Percentiles rank a stretch among this genome's conserved stretches.
These are phyloP conservation scores for Liposcelis brunnea DNA, from an alignment of 2,888 invertebrate genomes.

Conservation along the genomic window DNA sequence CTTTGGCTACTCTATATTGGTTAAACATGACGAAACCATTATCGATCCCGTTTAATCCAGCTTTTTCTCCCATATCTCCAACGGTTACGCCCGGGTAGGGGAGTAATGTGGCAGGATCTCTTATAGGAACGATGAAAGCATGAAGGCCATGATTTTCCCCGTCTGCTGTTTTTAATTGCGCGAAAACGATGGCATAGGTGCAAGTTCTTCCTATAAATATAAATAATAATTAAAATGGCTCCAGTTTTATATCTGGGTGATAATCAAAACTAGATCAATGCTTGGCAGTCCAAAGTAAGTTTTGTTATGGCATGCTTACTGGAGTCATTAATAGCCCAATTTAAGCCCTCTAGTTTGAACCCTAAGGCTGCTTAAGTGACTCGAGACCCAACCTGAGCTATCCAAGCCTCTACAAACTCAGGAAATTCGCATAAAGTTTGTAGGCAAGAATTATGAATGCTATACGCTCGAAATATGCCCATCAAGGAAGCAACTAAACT, in stretches of 20 bases:
- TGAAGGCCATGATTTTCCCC: constrained; percentile 70
- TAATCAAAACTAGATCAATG: no score
- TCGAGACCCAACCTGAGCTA: no score
- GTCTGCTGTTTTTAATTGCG: constrained; percentile 68
- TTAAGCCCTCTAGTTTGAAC: no score
- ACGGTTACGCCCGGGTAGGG: constrained; percentile 71
- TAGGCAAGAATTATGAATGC: no score
- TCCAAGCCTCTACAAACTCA: no score
- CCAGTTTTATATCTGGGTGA: neutral
- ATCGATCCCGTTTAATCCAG: constrained; percentile 79
- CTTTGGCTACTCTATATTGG: constrained; percentile 63
- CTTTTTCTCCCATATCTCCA: constrained; percentile 86
- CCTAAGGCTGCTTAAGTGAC: no score
- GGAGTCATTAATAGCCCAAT: no score
- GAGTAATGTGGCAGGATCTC: constrained; percentile 56
- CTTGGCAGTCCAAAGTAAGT: no score
- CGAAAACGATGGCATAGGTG: constrained; percentile 74
- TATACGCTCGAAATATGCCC: no score
- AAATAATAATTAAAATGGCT: neutral
- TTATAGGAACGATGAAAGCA: constrained; percentile 72
- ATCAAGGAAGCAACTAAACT: no score
- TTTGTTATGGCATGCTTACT: no score
- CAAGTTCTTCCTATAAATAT: constrained; percentile 50
- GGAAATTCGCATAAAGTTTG: no score
- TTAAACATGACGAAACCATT: constrained; percentile 74